Conservation (phyloP, 2,888 invertebrate genomes). For the Stenoptilia bipunctidactyla region DNA sequence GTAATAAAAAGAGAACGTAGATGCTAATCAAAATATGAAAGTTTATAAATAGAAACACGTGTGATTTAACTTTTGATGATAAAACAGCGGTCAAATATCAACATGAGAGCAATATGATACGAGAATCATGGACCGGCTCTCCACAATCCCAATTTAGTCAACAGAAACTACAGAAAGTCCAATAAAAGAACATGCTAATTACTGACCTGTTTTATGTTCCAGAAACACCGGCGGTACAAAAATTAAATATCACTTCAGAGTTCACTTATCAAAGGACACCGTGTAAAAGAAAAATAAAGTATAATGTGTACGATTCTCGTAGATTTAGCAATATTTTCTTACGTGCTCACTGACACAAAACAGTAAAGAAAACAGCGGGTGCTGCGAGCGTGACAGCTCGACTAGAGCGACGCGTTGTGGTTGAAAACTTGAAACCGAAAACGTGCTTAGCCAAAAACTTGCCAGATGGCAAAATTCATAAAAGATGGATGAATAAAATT, state of each 20-base stretch:
- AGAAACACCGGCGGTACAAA: neutral
- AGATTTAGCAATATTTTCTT: no score
- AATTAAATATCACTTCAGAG: neutral
- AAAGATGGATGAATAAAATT: no score
- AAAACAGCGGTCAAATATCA: neutral
- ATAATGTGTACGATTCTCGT: no score
- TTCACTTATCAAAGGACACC: neutral
- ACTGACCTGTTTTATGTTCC: neutral
- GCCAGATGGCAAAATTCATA: no score
- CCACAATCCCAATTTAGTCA: neutral
- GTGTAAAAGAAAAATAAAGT: neutral
- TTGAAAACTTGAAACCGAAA: no score
- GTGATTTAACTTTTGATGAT: neutral
- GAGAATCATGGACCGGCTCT: neutral
- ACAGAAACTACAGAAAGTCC: neutral
- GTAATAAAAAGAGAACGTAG: no score
- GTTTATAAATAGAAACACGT: constrained; percentile 1
- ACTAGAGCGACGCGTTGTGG: neutral
- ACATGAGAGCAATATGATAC: neutral
- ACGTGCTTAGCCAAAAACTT: no score
- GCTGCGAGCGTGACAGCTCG: neutral
- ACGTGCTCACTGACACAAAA: no score
- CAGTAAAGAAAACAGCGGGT: neutral
- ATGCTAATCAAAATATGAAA: neutral
- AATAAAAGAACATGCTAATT: neutral